Percentiles rank a stretch among this genome's conserved stretches.
phyloP scores from a whole-genome alignment of 2,888 invertebrate species.

The Nomada goodeniana region DNA sequence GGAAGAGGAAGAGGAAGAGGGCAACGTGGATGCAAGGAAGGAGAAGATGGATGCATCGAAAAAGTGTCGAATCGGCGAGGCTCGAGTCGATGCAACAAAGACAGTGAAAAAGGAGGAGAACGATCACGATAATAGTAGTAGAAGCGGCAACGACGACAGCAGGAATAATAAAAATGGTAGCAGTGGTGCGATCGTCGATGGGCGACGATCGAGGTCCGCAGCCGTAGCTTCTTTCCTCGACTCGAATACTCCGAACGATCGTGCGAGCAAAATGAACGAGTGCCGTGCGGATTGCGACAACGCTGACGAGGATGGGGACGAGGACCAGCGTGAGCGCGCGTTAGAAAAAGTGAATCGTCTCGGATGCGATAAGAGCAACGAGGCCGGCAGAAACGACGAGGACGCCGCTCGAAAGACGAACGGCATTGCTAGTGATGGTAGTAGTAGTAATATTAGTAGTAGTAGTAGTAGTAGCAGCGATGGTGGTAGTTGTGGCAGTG shows the following conservation, averaged over 20 bases:
- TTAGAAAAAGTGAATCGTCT: constrained; percentile 34
- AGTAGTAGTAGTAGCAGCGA: constrained; percentile 1
- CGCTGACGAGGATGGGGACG: constrained; percentile 14
- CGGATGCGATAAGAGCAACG: constrained; percentile 32
- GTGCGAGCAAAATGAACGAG: constrained; percentile 34
- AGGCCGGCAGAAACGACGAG: constrained; percentile 34
- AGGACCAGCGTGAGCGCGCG: constrained; percentile 29
- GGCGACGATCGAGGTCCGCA: constrained; percentile 34
- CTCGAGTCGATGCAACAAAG: constrained; percentile 36
- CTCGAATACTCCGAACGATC: constrained; percentile 12
- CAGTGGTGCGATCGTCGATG: constrained; percentile 45
- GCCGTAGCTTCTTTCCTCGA: constrained; percentile 29
- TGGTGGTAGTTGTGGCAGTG: constrained; percentile 30
- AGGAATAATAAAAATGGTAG: constrained; percentile 42
- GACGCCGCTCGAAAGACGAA: constrained; percentile 47
- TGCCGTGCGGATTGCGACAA: constrained; percentile 33
- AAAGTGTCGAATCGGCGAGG: constrained; percentile 40
- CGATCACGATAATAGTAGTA: constrained; percentile 19
- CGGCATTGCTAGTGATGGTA: constrained; percentile 34
- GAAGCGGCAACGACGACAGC: constrained; percentile 1
- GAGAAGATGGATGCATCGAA: constrained; percentile 18
- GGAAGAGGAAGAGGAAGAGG: constrained; percentile 77
- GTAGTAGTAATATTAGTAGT: constrained; percentile 27
- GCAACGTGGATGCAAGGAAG: constrained; percentile 62
- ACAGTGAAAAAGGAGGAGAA: constrained; percentile 35